phyloP scores from a whole-genome alignment of 2,113 vertebrate species.

The Microtus ochrogaster region DNA sequence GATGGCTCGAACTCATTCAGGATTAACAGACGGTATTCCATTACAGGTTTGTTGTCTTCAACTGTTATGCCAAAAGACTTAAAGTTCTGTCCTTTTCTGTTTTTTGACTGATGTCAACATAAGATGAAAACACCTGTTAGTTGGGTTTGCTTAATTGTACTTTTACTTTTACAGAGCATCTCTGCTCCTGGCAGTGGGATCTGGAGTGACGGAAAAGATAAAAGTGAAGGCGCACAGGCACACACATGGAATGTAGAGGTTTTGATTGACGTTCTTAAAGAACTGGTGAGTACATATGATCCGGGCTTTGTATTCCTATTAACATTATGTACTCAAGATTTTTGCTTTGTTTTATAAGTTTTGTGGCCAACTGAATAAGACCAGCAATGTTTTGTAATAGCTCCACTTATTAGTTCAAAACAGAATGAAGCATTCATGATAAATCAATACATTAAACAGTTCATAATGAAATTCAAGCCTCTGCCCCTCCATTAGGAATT shows the following conservation, averaged over 20 bases:
- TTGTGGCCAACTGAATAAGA: neutral
- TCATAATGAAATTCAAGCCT: neutral
- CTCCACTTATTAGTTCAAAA: neutral
- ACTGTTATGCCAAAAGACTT: conserved; percentile 1
- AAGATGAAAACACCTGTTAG: neutral
- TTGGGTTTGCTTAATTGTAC: conserved; percentile 55
- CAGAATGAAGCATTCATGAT: neutral
- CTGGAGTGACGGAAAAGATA: conserved; percentile 99
- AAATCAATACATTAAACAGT: neutral
- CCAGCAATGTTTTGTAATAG: neutral
- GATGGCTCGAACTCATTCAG: conserved; percentile 99
- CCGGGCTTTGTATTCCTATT: neutral
- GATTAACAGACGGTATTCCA: conserved; percentile 95
- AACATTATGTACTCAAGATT: neutral
- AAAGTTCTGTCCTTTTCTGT: neutral
- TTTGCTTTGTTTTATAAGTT: neutral
- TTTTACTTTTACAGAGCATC: conserved; percentile 90
- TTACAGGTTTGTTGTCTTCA: conserved; percentile 90
- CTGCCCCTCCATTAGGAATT: neutral
- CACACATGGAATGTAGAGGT: conserved; percentile 99
- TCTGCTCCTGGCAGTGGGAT: conserved; percentile 97
- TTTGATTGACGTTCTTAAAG: conserved; percentile 98
- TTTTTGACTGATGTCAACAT: neutral
- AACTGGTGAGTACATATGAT: conserved; percentile 91
- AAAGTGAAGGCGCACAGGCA: conserved; percentile 95